A percentile compares a stretch with the other conserved stretches of the same genome.
Conservation (phyloP, 2,113 vertebrate genomes). For the Grammomys surdaster region DNA sequence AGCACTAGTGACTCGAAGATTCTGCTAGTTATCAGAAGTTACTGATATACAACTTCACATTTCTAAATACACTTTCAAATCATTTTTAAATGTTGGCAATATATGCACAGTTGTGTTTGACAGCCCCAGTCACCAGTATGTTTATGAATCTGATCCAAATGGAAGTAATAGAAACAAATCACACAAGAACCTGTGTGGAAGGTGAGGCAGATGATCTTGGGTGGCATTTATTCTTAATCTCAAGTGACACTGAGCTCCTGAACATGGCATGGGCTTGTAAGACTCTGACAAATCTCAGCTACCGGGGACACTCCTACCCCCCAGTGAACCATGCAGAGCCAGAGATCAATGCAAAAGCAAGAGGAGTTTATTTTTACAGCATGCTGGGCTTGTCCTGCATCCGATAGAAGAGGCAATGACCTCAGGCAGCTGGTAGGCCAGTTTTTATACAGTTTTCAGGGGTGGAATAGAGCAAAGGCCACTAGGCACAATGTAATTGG, state of each 20-base stretch:
- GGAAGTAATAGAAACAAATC: not conserved
- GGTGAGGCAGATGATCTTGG: not conserved
- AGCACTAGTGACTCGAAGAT: not conserved
- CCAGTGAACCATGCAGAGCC: too few species aligned
- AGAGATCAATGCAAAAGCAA: too few species aligned
- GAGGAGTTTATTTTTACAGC: too few species aligned
- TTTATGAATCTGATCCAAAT: not conserved
- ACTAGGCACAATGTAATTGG: too few species aligned
- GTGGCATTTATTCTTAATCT: not conserved
- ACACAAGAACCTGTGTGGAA: not conserved
- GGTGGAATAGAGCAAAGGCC: too few species aligned
- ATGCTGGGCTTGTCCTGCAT: too few species aligned
- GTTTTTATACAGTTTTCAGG: too few species aligned
- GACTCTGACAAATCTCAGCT: too few species aligned
- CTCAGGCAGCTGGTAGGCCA: too few species aligned
- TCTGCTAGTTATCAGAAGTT: not conserved
- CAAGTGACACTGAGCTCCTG: not conserved
- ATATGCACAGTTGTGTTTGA: accelerated
- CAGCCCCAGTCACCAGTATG: not conserved
- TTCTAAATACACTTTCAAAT: not conserved
- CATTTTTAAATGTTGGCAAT: not conserved
- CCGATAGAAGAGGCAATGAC: too few species aligned
- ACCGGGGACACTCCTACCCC: too few species aligned
- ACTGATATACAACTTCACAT: not conserved
- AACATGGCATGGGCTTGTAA: not conserved